phyloP scores from a whole-genome alignment of 1,140 invertebrate species.

The Oryzaephilus surinamensis region DNA sequence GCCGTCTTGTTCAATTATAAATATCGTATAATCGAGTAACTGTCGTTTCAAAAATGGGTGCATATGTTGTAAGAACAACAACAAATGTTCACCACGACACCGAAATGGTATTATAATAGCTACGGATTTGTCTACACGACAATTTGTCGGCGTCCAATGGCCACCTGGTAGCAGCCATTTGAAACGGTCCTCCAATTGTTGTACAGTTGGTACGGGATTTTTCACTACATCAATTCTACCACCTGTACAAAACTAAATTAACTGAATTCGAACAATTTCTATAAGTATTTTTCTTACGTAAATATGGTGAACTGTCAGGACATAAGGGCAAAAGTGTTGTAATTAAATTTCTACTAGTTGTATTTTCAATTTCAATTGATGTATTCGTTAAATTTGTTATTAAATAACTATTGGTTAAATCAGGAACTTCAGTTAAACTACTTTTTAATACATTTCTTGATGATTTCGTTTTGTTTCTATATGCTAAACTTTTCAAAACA shows the following conservation, averaged over 20 bases:
- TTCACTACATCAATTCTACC: constrained; percentile 38
- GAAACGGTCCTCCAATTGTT: constrained; percentile 38
- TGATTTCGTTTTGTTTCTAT: no score
- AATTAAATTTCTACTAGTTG: constrained; percentile 7
- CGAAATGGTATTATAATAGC: constrained; percentile 86
- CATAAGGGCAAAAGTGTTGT: constrained; percentile 16
- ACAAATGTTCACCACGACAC: constrained; percentile 73
- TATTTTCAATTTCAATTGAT: background rate
- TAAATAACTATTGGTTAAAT: no score
- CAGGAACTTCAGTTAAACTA: no score
- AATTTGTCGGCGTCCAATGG: constrained; percentile 61
- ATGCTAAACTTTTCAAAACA: no score
- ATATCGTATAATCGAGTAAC: constrained; percentile 86
- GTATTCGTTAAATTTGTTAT: no score
- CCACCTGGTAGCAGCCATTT: constrained; percentile 56
- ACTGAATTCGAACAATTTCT: no score
- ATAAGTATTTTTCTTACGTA: constrained; percentile 13
- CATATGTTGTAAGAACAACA: constrained; percentile 75
- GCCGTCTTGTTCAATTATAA: constrained; percentile 85
- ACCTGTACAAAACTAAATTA: constrained; percentile 23
- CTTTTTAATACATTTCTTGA: no score
- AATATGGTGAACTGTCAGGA: constrained; percentile 20
- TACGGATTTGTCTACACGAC: constrained; percentile 63
- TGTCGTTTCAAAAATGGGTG: constrained; percentile 86
- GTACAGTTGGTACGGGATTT: constrained; percentile 36